phyloP scores from a whole-genome alignment of 2,797 vertebrate genomes.

The Crocidura indochinensis region DNA sequence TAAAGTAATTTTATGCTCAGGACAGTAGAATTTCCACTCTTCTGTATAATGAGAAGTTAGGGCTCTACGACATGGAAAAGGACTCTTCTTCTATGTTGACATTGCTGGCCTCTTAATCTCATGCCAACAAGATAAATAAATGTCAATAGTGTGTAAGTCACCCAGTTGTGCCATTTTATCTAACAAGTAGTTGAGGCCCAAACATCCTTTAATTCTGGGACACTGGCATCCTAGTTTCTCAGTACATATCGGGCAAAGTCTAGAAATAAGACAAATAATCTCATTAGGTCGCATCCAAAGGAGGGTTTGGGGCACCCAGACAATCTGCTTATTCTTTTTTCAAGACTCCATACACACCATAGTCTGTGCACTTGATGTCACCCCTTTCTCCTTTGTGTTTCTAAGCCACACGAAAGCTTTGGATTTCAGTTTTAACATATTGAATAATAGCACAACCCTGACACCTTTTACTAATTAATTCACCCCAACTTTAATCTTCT shows the following conservation, averaged over 20 bases:
- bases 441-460: conserved; percentile 75
- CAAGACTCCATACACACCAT: neutral
- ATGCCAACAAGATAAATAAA: neutral
- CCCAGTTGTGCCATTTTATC: neutral
- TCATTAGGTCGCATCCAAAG: neutral
- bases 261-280: neutral
- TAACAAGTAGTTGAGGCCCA: neutral
- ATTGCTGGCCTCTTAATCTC: neutral
- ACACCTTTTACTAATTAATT: conserved; percentile 81
- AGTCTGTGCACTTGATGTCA: neutral
- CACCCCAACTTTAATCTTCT: conserved; percentile 74
- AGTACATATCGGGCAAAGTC: neutral
- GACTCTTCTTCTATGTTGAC: too few relatives aligned
- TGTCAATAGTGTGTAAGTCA: neutral
- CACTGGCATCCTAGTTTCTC: neutral
- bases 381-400: conserved; percentile 1
- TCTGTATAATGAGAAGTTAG: neutral
- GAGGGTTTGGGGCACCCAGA: neutral
- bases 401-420: conserved; percentile 40
- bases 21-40: neutral
- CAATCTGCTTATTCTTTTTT: too few relatives aligned
- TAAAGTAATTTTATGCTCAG: neutral
- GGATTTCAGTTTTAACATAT: conserved; percentile 11
- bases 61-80: neutral
- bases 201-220: neutral